Percentiles rank a stretch among this genome's conserved stretches.
Evolutionary conservation across 2,888 invertebrate genomes (phyloP).

Genomic region (Bibio marci): DNA sequence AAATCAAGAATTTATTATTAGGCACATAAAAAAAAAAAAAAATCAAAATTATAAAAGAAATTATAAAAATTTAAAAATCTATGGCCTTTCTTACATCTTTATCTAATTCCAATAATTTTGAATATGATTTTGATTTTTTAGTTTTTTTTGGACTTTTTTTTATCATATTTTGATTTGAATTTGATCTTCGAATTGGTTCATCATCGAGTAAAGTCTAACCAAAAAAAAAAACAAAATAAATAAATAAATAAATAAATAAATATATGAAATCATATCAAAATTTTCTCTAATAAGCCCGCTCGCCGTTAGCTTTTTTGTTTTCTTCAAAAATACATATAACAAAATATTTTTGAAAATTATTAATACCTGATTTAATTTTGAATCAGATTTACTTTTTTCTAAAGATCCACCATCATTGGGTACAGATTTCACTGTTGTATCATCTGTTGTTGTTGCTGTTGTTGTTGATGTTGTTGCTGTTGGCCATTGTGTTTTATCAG

Average conservation of each 20-base stretch:
- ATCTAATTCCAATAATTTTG: constrained; percentile 35
- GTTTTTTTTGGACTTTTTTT: constrained; percentile 25
- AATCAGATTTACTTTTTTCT: constrained; percentile 51
- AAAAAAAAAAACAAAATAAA: too few relatives aligned
- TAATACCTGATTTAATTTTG: constrained; percentile 34
- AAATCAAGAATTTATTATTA: too few relatives aligned
- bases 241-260: not conserved
- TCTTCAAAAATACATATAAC: too few relatives aligned
- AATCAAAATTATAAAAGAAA: too few relatives aligned
- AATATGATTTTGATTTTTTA: constrained; percentile 40
- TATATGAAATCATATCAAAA: too few relatives aligned
- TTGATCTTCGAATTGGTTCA: constrained; percentile 33
- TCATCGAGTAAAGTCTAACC: constrained; percentile 15
- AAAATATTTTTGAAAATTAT: not conserved
- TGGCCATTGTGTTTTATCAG: not conserved
- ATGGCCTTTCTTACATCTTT: constrained; percentile 30
- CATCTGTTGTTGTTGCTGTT: not conserved
- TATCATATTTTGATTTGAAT: constrained; percentile 35
- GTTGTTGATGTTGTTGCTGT: not conserved
- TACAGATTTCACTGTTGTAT: not conserved
- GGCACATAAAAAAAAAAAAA: too few relatives aligned
- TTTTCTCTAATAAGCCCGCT: not conserved
- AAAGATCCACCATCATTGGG: constrained; percentile 15
- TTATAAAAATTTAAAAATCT: too few relatives aligned
- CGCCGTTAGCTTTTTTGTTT: too few relatives aligned